Evolutionary conservation across 2,113 vertebrate species (phyloP).

Genomic region (Rhea pennata): DNA sequence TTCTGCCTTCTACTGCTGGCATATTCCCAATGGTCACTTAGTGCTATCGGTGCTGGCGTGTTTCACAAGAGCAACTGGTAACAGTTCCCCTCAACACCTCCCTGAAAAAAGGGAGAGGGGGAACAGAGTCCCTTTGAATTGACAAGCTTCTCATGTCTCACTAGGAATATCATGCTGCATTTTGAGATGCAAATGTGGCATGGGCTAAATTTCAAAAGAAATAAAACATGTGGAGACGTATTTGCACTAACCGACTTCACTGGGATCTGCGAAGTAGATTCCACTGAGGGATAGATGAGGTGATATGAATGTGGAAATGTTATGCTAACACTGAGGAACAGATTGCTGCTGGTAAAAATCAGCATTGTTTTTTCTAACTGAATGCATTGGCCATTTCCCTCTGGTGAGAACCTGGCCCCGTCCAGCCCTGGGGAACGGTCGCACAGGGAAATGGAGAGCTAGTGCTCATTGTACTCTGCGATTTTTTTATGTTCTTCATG

Average conservation of each 20-base stretch:
- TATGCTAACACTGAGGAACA: not conserved
- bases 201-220: not conserved
- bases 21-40: not conserved
- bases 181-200: not conserved
- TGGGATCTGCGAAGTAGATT: not conserved
- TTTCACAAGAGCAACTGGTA: not conserved
- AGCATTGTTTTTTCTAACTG: not conserved
- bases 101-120: not conserved
- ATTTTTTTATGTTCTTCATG: not conserved
- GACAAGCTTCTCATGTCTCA: not conserved
- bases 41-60: not conserved
- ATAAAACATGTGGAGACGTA: not conserved
- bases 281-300: not conserved
- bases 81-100: not conserved
- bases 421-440: not conserved
- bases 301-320: not conserved
- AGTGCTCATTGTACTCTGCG: not conserved
- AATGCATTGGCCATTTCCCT: not conserved
- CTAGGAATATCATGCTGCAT: not conserved
- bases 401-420: not conserved
- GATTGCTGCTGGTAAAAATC: not conserved
- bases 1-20: not conserved
- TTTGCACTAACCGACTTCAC: not conserved
- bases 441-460: accelerated
- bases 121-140: not conserved